Conservation (phyloP, 2,113 vertebrate species). For the Psilopogon haemacephalus region DNA sequence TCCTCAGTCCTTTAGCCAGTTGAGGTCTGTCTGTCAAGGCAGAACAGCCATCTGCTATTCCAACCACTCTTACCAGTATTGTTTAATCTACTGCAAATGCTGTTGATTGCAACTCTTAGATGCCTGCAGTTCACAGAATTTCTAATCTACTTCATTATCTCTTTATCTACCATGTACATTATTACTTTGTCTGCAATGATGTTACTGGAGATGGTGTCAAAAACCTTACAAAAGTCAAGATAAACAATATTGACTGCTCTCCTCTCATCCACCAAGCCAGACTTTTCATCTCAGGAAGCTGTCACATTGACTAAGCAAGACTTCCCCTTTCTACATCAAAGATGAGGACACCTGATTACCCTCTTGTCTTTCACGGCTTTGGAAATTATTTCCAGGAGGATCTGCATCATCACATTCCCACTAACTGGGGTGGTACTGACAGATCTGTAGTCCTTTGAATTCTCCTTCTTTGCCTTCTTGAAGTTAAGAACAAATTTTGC, state of each 20-base stretch:
- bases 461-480: neutral
- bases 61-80: neutral
- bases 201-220: no score
- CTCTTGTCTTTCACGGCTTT: no score
- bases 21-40: neutral
- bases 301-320: no score
- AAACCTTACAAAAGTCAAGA: no score
- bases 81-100: neutral
- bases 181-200: accelerated
- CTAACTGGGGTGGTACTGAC: neutral
- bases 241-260: no score
- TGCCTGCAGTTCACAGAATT: neutral
- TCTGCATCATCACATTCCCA: neutral
- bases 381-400: no score
- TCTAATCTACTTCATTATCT: neutral
- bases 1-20: neutral
- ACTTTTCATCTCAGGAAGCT: no score
- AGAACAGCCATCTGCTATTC: neutral
- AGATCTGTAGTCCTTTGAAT: neutral
- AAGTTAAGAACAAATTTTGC: neutral
- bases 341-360: no score
- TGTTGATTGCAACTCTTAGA: neutral
- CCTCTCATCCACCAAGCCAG: no score
- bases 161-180: neutral
- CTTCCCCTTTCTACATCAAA: no score